Conservation (phyloP, 2,113 vertebrate genomes). For the Porphyrio hochstetteri region DNA sequence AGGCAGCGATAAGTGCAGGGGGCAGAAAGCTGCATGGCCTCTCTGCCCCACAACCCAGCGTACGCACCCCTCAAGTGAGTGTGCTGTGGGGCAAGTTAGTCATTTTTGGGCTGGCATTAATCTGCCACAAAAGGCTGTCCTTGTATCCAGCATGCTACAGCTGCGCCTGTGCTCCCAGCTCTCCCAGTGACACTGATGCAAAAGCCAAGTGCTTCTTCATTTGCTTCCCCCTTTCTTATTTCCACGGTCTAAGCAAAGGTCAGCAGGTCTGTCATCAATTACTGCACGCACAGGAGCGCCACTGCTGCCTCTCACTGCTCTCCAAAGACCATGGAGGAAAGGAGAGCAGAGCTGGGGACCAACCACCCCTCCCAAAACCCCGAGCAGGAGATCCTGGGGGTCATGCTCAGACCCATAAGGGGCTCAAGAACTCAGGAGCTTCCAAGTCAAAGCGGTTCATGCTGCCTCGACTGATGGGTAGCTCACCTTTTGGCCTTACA, state of each 20-base stretch:
- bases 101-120: neutral
- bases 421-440: neutral
- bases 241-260: neutral
- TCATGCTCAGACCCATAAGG: neutral
- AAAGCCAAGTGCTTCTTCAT: accelerated
- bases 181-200: neutral
- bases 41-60: accelerated
- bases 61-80: accelerated
- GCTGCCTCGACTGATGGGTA: neutral
- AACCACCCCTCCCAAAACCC: accelerated
- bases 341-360: neutral
- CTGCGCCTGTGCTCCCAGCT: neutral
- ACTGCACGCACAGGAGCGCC: accelerated
- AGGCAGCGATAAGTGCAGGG: neutral
- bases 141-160: neutral
- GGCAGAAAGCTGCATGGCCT: no score
- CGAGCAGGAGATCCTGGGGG: accelerated
- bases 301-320: accelerated
- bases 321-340: accelerated
- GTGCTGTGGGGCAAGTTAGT: neutral
- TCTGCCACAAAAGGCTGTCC: neutral
- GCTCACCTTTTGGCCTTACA: neutral
- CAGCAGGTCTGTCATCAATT: no score
- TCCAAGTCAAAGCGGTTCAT: neutral
- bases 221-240: neutral